Conservation (phyloP, 2,797 vertebrate genomes). For the Synanceia verrucosa region DNA sequence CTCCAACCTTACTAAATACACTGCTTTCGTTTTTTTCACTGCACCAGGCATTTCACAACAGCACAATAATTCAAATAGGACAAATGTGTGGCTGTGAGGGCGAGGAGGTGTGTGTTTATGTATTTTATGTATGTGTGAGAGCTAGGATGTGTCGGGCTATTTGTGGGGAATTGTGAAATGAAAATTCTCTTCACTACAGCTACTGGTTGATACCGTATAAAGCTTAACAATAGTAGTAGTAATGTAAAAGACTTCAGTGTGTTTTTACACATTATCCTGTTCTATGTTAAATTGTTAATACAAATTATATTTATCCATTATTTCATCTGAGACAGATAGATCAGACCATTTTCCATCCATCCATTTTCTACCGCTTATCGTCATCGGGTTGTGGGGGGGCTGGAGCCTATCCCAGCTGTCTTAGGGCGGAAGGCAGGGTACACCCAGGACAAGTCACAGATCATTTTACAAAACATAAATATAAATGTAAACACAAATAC, state of each 20-base stretch:
- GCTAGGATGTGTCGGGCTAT: neutral
- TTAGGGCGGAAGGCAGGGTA: no score
- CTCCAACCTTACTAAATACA: constrained; percentile 32
- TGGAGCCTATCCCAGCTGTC: no score
- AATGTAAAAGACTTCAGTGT: neutral
- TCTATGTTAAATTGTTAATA: neutral
- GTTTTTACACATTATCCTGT: neutral
- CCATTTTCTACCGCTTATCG: no score
- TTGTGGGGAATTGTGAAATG: constrained; percentile 1
- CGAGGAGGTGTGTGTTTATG: constrained; percentile 3
- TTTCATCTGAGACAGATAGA: neutral
- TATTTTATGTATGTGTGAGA: neutral
- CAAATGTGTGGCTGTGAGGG: constrained; percentile 31
- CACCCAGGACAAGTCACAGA: no score
- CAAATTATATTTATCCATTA: neutral
- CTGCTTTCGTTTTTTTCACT: constrained; percentile 42
- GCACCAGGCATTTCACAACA: constrained; percentile 39
- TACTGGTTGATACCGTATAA: no score
- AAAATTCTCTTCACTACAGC: neutral
- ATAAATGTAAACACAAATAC: no score
- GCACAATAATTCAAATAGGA: constrained; percentile 47
- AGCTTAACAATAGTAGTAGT: no score
- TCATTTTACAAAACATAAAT: no score
- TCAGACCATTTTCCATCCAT: no score
- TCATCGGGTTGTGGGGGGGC: no score